Evolutionary conservation across 2,797 vertebrate genomes (phyloP).

Genomic region (Acomys russatus): DNA sequence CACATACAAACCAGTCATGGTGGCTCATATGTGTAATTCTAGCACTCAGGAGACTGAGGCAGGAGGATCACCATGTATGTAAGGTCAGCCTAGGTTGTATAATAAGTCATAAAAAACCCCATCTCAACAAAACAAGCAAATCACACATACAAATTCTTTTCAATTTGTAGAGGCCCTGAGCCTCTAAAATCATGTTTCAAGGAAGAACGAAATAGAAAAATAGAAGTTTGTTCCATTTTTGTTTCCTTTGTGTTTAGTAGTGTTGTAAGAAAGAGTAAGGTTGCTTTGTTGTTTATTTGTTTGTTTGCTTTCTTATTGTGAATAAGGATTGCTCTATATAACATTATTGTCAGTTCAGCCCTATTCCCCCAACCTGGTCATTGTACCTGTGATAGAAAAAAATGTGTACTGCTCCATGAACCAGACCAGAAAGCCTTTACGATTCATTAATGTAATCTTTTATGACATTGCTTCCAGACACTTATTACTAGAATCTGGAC

Average conservation of each 20-base stretch:
- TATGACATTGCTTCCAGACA: not conserved
- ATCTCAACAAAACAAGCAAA: not conserved
- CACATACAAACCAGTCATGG: not conserved
- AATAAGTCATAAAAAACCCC: not conserved
- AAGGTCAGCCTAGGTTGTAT: not conserved
- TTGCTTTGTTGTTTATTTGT: too few relatives aligned
- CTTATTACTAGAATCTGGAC: not conserved
- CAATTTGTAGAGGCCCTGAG: not conserved
- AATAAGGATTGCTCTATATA: not conserved
- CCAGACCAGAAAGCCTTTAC: not conserved
- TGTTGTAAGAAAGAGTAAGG: not conserved
- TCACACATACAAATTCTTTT: not conserved
- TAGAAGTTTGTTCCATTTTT: not conserved
- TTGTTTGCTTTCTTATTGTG: not conserved
- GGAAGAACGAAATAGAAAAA: slow-evolving; percentile 16
- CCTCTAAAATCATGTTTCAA: not conserved
- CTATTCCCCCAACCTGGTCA: not conserved
- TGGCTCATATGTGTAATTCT: not conserved
- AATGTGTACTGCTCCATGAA: not conserved
- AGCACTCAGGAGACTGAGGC: not conserved
- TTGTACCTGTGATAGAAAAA: not conserved
- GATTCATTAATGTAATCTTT: slow-evolving; percentile 34
- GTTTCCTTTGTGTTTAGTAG: slow-evolving; percentile 43
- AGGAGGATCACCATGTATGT: not conserved
- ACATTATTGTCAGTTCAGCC: not conserved